Percentiles rank a stretch among this genome's conserved stretches.
These are phyloP conservation scores for Troides helena DNA, from an alignment of 2,888 invertebrate genomes.

Conservation along the genomic window DNA sequence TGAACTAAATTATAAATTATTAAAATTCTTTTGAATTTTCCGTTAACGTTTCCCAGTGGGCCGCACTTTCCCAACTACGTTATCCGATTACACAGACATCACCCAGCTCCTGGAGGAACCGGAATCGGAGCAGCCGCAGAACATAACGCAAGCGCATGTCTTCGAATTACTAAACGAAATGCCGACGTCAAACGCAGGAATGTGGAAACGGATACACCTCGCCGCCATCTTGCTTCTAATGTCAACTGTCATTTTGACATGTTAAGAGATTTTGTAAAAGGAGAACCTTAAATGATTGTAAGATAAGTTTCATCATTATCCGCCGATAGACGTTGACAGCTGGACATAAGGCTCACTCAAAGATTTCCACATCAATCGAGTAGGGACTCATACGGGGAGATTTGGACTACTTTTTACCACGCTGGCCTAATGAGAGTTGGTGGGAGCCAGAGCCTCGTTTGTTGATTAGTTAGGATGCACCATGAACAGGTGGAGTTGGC, in stretches of 20 bases:
- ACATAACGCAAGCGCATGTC: slow-evolving; percentile 60
- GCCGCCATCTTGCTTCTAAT: slow-evolving; percentile 42
- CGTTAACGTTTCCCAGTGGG: slow-evolving; percentile 46
- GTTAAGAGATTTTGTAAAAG: neutral
- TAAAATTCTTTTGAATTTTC: no score
- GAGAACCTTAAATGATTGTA: neutral
- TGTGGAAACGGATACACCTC: slow-evolving; percentile 43
- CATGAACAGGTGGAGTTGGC: no score
- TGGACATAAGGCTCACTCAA: no score
- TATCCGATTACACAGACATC: slow-evolving; percentile 60
- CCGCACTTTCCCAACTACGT: slow-evolving; percentile 50
- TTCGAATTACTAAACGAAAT: slow-evolving; percentile 42
- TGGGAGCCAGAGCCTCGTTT: no score
- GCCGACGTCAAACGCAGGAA: slow-evolving; percentile 32
- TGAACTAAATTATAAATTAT: no score
- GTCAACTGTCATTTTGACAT: neutral
- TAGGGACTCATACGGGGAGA: no score
- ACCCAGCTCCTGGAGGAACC: slow-evolving; percentile 64
- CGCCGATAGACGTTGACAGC: no score
- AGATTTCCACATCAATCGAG: no score
- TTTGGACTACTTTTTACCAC: no score
- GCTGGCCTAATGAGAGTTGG: no score
- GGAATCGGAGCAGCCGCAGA: slow-evolving; percentile 50
- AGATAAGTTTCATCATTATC: no score
- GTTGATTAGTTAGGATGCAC: no score